Percentiles rank a stretch among this genome's conserved stretches.
Evolutionary conservation across 2,888 invertebrate genomes (phyloP).

Genomic region (Scaptomyza flava): DNA sequence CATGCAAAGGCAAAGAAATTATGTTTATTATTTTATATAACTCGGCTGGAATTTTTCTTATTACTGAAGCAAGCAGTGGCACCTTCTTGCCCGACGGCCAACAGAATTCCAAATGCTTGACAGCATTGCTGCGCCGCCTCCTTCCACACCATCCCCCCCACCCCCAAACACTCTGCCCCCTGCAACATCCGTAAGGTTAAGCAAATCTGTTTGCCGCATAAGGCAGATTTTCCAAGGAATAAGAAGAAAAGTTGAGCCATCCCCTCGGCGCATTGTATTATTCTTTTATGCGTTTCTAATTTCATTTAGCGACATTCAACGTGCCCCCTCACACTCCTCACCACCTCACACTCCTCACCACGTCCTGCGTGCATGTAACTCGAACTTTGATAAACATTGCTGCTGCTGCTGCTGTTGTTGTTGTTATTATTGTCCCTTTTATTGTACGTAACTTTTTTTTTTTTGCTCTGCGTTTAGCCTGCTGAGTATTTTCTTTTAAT

Average conservation of each 20-base stretch:
- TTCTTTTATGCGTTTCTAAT: conserved; percentile 81
- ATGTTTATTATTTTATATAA: conserved; percentile 77
- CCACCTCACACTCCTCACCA: not conserved
- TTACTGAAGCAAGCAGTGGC: conserved; percentile 49
- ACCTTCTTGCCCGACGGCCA: conserved; percentile 60
- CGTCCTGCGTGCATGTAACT: conserved; percentile 37
- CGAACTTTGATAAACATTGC: conserved; percentile 70
- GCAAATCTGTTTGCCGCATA: conserved; percentile 36
- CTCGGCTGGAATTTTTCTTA: conserved; percentile 62
- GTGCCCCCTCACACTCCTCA: conserved; percentile 21
- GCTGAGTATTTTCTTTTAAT: conserved; percentile 74
- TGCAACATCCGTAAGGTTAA: conserved; percentile 27
- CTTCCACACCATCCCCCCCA: not conserved
- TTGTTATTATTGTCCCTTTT: conserved; percentile 15
- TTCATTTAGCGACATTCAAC: conserved; percentile 78
- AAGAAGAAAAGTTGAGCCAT: conserved; percentile 35
- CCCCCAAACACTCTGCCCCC: not conserved
- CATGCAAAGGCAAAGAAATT: conserved; percentile 61
- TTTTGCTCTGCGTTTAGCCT: conserved; percentile 27
- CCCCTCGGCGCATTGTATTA: conserved; percentile 67
- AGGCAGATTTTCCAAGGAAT: conserved; percentile 31
- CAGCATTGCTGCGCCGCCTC: conserved; percentile 50
- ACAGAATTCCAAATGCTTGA: conserved; percentile 63
- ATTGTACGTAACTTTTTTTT: conserved; percentile 33
- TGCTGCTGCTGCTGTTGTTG: conserved; percentile 20